Percentiles rank a stretch among this genome's conserved stretches.
Evolutionary conservation across 2,797 vertebrate genomes (phyloP).

Genomic region (Centropyge bicolor): DNA sequence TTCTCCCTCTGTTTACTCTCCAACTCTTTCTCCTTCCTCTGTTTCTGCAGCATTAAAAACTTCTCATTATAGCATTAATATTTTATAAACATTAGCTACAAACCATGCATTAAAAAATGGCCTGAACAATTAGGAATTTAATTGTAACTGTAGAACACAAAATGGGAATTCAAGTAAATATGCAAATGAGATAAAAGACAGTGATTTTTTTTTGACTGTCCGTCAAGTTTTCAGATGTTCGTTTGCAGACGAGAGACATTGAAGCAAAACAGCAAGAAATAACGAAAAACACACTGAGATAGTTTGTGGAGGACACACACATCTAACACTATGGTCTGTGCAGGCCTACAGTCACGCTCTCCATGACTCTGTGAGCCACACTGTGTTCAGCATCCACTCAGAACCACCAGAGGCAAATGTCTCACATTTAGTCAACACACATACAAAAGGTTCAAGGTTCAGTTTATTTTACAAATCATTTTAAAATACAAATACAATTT

Average conservation of each 20-base stretch:
- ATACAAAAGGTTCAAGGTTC: no score
- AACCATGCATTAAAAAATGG: background rate
- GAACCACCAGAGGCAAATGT: background rate
- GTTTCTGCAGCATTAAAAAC: background rate
- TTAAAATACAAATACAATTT: no score
- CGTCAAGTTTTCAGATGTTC: background rate
- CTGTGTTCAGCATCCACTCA: background rate
- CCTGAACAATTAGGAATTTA: background rate
- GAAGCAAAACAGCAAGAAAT: background rate
- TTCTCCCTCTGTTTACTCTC: conserved; percentile 3
- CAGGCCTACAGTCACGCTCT: background rate
- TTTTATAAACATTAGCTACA: background rate
- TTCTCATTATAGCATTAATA: background rate
- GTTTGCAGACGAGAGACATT: background rate
- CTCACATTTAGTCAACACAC: background rate
- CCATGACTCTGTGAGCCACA: background rate
- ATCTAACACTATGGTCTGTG: background rate
- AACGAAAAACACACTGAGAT: background rate
- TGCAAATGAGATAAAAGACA: background rate
- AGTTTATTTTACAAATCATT: no score
- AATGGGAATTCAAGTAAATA: background rate
- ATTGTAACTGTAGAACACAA: background rate
- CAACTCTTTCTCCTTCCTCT: background rate
- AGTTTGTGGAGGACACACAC: background rate
- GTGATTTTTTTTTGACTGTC: background rate